Percentiles rank a stretch among this genome's conserved stretches.
Conservation (phyloP, 2,113 vertebrate genomes). For the Tetrao urogallus region DNA sequence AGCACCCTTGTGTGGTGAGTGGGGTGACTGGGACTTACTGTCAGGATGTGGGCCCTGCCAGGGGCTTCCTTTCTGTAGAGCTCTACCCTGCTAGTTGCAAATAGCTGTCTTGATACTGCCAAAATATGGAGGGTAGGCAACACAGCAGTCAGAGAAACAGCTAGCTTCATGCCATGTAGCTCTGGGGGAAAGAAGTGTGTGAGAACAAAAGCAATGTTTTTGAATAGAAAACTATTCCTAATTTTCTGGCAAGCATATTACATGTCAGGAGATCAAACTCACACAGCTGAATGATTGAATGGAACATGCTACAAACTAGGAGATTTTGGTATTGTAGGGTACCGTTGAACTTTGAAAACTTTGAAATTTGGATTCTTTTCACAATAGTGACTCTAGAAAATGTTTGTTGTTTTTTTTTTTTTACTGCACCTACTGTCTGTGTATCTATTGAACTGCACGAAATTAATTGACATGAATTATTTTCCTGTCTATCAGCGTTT, state of each 20-base stretch:
- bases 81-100: not conserved
- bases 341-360: not conserved
- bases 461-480: not conserved
- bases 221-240: slow-evolving; percentile 1
- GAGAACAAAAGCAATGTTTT: slow-evolving; percentile 59
- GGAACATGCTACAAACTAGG: not conserved
- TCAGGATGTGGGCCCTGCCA: not conserved
- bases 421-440: not conserved
- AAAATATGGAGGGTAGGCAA: accelerated
- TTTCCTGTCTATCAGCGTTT: not conserved
- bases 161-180: not conserved
- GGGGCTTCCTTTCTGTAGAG: not conserved
- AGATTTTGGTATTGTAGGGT: accelerated
- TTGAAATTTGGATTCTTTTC: not conserved
- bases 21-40: not conserved
- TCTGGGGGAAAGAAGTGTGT: not conserved
- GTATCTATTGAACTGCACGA: not conserved
- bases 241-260: slow-evolving; percentile 46
- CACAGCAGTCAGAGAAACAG: not conserved
- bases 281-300: not conserved
- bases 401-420: not conserved
- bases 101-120: not conserved
- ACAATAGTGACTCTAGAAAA: not conserved
- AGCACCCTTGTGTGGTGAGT: not conserved
- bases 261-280: not conserved